Evolutionary conservation across 1,140 invertebrate genomes (phyloP).

Genomic region (Watersipora subatra): DNA sequence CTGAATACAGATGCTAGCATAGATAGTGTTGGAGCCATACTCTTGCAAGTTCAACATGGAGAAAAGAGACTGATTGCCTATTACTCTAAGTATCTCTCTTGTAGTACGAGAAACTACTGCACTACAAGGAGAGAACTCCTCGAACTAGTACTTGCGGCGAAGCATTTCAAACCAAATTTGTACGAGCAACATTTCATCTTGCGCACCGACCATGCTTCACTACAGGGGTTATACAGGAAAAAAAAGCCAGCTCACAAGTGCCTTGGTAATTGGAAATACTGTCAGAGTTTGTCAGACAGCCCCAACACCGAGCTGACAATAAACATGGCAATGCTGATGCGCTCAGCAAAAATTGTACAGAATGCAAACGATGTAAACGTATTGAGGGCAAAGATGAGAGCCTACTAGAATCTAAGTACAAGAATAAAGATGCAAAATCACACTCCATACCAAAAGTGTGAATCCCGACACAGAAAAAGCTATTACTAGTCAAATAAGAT

Average conservation of each 20-base stretch:
- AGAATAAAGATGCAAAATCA: no score
- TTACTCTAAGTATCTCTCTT: constrained; percentile 4
- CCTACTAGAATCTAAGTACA: no score
- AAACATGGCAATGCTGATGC: not conserved
- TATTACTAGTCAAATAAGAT: no score
- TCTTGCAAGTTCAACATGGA: constrained; percentile 20
- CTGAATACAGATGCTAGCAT: constrained; percentile 19
- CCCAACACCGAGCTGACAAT: constrained; percentile 7
- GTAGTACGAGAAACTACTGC: constrained; percentile 6
- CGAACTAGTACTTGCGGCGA: constrained; percentile 1
- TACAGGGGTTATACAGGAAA: constrained; percentile 9
- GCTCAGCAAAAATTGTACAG: not conserved
- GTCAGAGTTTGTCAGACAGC: constrained; percentile 10
- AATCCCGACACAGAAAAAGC: no score
- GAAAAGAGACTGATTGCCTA: constrained; percentile 9
- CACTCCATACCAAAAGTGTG: no score
- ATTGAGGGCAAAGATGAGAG: not conserved
- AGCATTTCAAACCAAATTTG: constrained; percentile 10
- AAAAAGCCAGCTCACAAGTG: constrained; percentile 11
- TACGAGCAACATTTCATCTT: constrained; percentile 7
- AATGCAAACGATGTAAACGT: not conserved
- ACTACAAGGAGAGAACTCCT: constrained; percentile 6
- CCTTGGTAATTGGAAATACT: constrained; percentile 12
- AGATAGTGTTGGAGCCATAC: constrained; percentile 17
- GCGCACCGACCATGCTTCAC: constrained; percentile 10